Percentiles rank a stretch among this genome's conserved stretches.
These are phyloP conservation scores for Okapia johnstoni DNA, from an alignment of 2,113 vertebrate species.

Conservation along the genomic window DNA sequence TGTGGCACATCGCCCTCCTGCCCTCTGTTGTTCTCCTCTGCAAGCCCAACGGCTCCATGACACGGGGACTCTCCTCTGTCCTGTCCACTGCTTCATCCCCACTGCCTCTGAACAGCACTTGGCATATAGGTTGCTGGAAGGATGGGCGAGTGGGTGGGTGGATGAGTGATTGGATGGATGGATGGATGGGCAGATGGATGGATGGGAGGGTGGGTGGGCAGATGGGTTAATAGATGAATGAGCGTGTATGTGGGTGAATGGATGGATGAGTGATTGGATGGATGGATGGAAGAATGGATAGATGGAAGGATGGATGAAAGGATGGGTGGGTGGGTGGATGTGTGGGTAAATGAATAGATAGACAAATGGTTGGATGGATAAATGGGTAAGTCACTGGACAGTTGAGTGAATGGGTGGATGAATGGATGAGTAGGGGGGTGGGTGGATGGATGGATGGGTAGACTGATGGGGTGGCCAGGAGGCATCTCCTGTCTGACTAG, in stretches of 20 bases:
- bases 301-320: fast-evolving
- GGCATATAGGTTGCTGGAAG: background rate
- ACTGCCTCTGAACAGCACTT: background rate
- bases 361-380: fast-evolving
- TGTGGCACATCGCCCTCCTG: fast-evolving
- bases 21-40: background rate
- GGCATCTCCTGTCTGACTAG: fast-evolving
- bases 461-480: background rate
- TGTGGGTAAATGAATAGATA: fast-evolving
- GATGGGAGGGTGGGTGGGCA: fast-evolving
- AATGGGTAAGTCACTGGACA: background rate
- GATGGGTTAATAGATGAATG: fast-evolving
- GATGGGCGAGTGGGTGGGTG: fast-evolving
- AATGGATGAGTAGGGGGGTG: fast-evolving
- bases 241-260: fast-evolving
- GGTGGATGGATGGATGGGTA: background rate
- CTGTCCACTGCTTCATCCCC: background rate
- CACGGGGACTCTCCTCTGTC: background rate
- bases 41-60: too few species aligned
- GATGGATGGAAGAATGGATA: fast-evolving
- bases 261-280: fast-evolving
- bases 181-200: too few species aligned
- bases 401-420: too few species aligned
- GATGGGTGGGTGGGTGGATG: fast-evolving
- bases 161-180: fast-evolving